Base-by-base conservation (phyloP, 2,113 vertebrate genomes). In the Triplophysa siluroides region DNA sequence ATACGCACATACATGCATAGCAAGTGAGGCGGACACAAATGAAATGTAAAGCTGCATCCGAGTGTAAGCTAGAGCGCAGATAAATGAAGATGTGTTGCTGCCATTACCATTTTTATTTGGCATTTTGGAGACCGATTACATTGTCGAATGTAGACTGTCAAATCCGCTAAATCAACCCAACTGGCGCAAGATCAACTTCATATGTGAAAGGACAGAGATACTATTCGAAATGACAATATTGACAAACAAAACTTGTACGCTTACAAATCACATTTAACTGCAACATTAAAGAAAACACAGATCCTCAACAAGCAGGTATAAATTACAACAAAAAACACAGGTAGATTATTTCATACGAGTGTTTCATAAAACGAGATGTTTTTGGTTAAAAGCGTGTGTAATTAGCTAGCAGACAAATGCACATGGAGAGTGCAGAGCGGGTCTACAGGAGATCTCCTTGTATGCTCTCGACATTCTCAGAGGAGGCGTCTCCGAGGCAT, bases 1-100 rank as follows among this genome's bases (percentile, higher is more conserved):
- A 89, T 91, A 92, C 87, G 89, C 90, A 92, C 86, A 90, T 93
- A 90, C 89, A 91, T 90, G 90, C 90, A 93, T 91, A 92, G 87
- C 88, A 91, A 93, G 80, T 91, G 84, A 88, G 89, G 82, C 70
- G 16, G 68, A 85, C 80, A 89, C 89, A 90, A 90, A 78, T 85
- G 82, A 88, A 87, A 84, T 78, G 67, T 60, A 89, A 89, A 79
- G 41, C 70, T 41, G 71, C 13, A 84, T 91, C 86, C 83, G 87
- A 85, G 85, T 85, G 85, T 84, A 85, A 80, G 85, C 87, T 80
- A 75, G 61, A 87, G 84, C 78, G 70, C 79, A 79, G 38, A 83
- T 84, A 89, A 88, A 89, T 77, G 82, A 81, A 88, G 90, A 84
- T 65, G 74, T 78, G 83, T 71, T 76, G 75, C 65, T 78, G 86